These are phyloP conservation scores for Misgurnus mizolepis DNA, from an alignment of 2,113 vertebrate genomes.

Conservation along the genomic window DNA sequence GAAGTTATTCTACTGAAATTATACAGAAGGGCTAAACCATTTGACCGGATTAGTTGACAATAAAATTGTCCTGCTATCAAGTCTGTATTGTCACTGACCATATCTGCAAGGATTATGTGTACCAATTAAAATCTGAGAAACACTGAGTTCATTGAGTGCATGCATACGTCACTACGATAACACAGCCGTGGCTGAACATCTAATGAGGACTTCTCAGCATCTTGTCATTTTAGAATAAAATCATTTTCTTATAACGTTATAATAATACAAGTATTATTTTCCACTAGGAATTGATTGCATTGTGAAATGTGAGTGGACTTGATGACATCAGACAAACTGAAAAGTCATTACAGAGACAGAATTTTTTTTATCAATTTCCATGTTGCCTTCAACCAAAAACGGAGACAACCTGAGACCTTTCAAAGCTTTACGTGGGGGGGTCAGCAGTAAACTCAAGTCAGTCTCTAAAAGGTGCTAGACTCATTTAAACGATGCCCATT, in stretches of 20 bases:
- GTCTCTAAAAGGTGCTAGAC: slow-evolving; percentile 25
- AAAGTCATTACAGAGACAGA: too few relatives aligned
- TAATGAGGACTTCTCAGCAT: too few relatives aligned
- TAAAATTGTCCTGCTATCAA: slow-evolving; percentile 89
- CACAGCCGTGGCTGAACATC: too few relatives aligned
- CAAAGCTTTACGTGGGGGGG: slow-evolving; percentile 31
- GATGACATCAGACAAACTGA: too few relatives aligned
- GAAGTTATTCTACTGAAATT: slow-evolving; percentile 81
- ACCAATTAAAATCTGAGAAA: slow-evolving; percentile 71
- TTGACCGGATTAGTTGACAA: slow-evolving; percentile 79
- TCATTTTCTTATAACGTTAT: not conserved
- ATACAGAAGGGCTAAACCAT: slow-evolving; percentile 57
- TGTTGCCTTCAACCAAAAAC: slow-evolving; percentile 5
- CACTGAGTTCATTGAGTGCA: slow-evolving; percentile 50
- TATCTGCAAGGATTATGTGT: slow-evolving; percentile 66
- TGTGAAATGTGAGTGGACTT: too few relatives aligned
- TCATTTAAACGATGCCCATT: too few relatives aligned
- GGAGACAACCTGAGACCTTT: slow-evolving; percentile 10
- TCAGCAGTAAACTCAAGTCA: slow-evolving; percentile 46
- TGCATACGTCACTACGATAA: slow-evolving; percentile 6
- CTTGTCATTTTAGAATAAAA: too few relatives aligned
- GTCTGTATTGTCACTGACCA: slow-evolving; percentile 66
- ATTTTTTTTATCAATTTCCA: too few relatives aligned
- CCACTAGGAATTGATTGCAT: too few relatives aligned
- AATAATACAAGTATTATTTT: not conserved